Percentiles rank a stretch among this genome's conserved stretches.
These are phyloP conservation scores for Pseudomugil tenellus DNA, from an alignment of 2,797 vertebrate genomes.

Conservation along the genomic window DNA sequence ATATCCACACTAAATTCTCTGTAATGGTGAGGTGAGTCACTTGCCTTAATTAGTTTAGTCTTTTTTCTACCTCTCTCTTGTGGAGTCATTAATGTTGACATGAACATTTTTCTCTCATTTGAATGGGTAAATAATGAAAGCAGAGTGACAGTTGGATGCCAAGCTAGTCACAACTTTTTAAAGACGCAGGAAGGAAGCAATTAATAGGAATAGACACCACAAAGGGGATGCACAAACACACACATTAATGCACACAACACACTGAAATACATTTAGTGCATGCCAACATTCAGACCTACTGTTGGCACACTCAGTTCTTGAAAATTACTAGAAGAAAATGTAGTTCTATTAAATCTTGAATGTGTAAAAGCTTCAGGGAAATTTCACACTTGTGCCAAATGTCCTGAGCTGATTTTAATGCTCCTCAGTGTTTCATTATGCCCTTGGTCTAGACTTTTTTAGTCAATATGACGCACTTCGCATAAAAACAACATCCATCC, in stretches of 20 bases:
- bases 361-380: no score
- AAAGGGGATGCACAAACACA: conserved; percentile 46
- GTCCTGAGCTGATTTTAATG: conserved; percentile 3
- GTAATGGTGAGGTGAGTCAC: conserved; percentile 67
- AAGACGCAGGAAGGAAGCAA: conserved; percentile 73
- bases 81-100: conserved; percentile 78
- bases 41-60: conserved; percentile 75
- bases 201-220: conserved; percentile 76
- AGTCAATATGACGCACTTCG: conserved; percentile 28
- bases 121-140: conserved; percentile 79
- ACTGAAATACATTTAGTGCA: conserved; percentile 7
- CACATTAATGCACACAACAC: conserved; percentile 13
- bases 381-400: neutral
- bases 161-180: conserved; percentile 73
- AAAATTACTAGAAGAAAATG: conserved; percentile 7
- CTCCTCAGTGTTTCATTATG: neutral
- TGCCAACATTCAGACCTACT: conserved; percentile 5
- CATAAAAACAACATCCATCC: conserved; percentile 17
- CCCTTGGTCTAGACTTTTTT: conserved; percentile 7
- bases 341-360: no score
- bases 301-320: conserved; percentile 15
- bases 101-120: conserved; percentile 78
- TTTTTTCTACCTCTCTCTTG: conserved; percentile 39
- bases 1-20: conserved; percentile 57
- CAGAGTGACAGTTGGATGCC: conserved; percentile 67